Conservation (phyloP, 1,140 invertebrate species). For the Drosophila hydei region DNA sequence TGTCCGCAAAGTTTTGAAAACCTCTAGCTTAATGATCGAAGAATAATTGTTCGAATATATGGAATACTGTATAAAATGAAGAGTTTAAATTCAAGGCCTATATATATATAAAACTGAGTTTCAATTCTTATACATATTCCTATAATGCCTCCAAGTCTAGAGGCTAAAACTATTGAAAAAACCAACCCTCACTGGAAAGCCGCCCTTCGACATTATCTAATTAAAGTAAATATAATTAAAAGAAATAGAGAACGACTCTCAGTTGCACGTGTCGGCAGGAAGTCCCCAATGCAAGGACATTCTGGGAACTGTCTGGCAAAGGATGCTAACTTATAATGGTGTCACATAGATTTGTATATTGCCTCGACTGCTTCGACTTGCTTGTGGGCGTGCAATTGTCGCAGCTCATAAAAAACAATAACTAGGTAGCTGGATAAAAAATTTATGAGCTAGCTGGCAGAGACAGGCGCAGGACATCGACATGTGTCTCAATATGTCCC, state of each 20-base stretch:
- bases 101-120: too few relatives aligned
- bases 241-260: slow-evolving; percentile 26
- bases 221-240: slow-evolving; percentile 52
- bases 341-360: slow-evolving; percentile 36
- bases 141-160: too few relatives aligned
- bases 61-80: too few relatives aligned
- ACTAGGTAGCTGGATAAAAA: slow-evolving; percentile 69
- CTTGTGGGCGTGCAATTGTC: slow-evolving; percentile 55
- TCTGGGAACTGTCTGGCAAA: slow-evolving; percentile 42
- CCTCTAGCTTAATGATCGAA: too few relatives aligned
- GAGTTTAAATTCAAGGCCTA: too few relatives aligned
- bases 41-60: too few relatives aligned
- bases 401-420: slow-evolving; percentile 80
- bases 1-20: too few relatives aligned
- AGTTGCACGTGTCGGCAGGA: slow-evolving; percentile 48
- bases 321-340: slow-evolving; percentile 52
- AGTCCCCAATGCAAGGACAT: slow-evolving; percentile 24
- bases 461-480: slow-evolving; percentile 61
- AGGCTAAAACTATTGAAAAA: too few relatives aligned
- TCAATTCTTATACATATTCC: too few relatives aligned
- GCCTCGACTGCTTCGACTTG: not conserved
- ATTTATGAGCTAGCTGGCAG: slow-evolving; percentile 61
- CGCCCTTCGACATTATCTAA: slow-evolving; percentile 20
- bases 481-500: slow-evolving; percentile 64
- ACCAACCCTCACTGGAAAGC: not conserved